phyloP scores from a whole-genome alignment of 2,888 invertebrate species.

The Polyommatus icarus region DNA sequence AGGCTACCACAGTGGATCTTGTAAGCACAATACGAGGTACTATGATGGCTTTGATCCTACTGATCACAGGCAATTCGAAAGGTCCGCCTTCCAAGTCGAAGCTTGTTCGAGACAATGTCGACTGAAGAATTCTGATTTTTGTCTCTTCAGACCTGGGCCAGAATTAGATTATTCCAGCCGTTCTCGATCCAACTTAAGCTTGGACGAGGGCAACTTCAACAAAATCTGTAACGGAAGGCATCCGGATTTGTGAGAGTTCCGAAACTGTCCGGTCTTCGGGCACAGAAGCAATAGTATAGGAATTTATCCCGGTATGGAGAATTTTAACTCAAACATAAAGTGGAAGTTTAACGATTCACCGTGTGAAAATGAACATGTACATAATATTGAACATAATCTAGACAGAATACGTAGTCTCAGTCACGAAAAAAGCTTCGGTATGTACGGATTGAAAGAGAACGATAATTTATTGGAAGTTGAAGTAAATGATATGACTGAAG shows the following conservation, averaged over 20 bases:
- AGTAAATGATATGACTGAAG: constrained; percentile 64
- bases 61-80: constrained; percentile 70
- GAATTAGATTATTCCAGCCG: constrained; percentile 66
- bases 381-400: constrained; percentile 71
- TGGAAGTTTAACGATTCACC: constrained; percentile 74
- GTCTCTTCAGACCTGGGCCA: constrained; percentile 68
- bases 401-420: constrained; percentile 75
- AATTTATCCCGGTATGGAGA: constrained; percentile 73
- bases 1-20: constrained; percentile 64
- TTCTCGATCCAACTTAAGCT: constrained; percentile 73
- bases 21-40: constrained; percentile 71
- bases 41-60: constrained; percentile 69
- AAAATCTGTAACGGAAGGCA: constrained; percentile 74
- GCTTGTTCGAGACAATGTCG: constrained; percentile 73
- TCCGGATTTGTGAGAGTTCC: constrained; percentile 79
- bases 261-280: constrained; percentile 77
- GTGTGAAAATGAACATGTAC: constrained; percentile 65
- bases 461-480: constrained; percentile 73
- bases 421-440: constrained; percentile 66
- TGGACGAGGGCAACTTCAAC: constrained; percentile 74
- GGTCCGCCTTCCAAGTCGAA: constrained; percentile 74
- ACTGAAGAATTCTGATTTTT: constrained; percentile 73
- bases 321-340: constrained; percentile 74
- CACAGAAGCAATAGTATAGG: constrained; percentile 78
- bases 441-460: constrained; percentile 61